phyloP scores from a whole-genome alignment of 2,888 invertebrate species.

The Hermaeophaga mercurialis region DNA sequence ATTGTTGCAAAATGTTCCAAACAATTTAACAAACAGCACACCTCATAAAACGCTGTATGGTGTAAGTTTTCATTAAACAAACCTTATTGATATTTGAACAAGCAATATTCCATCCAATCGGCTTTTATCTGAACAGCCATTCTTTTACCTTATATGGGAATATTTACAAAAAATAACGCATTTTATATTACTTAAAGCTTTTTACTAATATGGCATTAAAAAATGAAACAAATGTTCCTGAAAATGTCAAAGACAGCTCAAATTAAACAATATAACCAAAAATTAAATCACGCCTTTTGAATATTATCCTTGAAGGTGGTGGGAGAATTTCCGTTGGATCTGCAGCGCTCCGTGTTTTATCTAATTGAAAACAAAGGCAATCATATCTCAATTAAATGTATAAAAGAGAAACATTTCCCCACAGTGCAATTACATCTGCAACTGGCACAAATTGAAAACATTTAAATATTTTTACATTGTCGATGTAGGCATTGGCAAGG shows the following conservation, averaged over 20 bases:
- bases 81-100: background rate
- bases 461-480: conserved; percentile 44
- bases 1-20: conserved; percentile 15
- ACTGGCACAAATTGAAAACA: conserved; percentile 44
- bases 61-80: background rate
- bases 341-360: background rate
- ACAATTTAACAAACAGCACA: conserved; percentile 17
- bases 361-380: conserved; percentile 22
- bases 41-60: conserved; percentile 4
- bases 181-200: too few relatives aligned
- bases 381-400: conserved; percentile 28
- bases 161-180: too few relatives aligned
- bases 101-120: too few relatives aligned
- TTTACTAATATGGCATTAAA: too few relatives aligned
- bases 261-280: too few relatives aligned
- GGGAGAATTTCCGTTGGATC: background rate
- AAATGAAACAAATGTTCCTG: too few relatives aligned
- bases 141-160: too few relatives aligned
- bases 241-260: too few relatives aligned
- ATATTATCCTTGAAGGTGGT: too few relatives aligned
- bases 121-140: too few relatives aligned
- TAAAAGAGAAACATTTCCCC: conserved; percentile 37
- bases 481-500: conserved; percentile 46
- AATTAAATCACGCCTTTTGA: too few relatives aligned
- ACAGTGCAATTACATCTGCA: conserved; percentile 42